These are phyloP conservation scores for Tuberolachnus salignus DNA, from an alignment of 2,888 invertebrate species.

Conservation along the genomic window DNA sequence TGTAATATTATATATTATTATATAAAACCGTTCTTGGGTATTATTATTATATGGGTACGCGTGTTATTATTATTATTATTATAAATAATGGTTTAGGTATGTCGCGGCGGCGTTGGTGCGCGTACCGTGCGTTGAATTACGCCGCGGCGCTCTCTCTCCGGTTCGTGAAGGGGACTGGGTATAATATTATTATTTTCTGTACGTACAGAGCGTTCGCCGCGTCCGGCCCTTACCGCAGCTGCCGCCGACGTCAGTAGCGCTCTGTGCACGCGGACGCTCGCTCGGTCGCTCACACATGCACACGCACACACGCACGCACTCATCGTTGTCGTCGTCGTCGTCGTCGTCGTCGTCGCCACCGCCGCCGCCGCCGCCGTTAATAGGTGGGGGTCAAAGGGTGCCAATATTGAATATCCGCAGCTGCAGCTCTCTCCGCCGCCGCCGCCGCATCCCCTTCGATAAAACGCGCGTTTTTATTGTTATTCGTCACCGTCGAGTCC, in stretches of 20 bases:
- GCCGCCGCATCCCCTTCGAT: slow-evolving; percentile 40
- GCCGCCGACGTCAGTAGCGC: neutral
- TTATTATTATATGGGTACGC: no score
- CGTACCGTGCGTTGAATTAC: no score
- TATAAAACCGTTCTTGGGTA: no score
- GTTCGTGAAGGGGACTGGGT: no score
- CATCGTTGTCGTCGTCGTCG: neutral
- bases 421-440: slow-evolving; percentile 32
- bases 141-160: no score
- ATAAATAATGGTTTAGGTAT: neutral
- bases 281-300: neutral
- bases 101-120: no score
- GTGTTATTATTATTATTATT: neutral
- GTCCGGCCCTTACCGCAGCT: neutral
- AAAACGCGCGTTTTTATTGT: slow-evolving; percentile 44
- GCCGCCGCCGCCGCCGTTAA: neutral
- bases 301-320: neutral
- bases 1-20: no score
- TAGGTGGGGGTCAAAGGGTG: slow-evolving; percentile 56
- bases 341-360: neutral
- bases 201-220: neutral
- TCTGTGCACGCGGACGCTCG: neutral
- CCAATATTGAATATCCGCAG: slow-evolving; percentile 56
- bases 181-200: neutral
- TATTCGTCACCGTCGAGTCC: slow-evolving; percentile 6